Conservation (phyloP, 2,888 invertebrate genomes). For the Leucophora obtusa region DNA sequence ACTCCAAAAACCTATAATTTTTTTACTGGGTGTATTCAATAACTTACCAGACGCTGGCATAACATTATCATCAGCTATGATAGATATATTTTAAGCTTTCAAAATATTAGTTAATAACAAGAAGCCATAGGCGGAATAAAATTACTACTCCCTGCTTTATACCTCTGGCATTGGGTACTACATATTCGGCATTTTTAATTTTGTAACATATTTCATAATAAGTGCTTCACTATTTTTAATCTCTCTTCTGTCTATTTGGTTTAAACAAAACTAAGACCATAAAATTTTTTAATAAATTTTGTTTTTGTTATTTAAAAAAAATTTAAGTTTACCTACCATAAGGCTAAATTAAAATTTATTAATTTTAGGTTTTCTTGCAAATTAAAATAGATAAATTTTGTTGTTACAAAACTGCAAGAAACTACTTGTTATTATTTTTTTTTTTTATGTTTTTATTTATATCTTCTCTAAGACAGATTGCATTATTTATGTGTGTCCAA, state of each 20-base stretch:
- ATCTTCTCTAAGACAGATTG: slow-evolving; percentile 5
- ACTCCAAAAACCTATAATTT: too few relatives aligned
- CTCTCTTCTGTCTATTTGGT: not conserved
- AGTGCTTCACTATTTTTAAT: not conserved
- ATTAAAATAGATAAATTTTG: not conserved
- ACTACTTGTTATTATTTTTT: not conserved
- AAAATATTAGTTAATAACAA: too few relatives aligned
- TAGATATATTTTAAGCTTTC: too few relatives aligned
- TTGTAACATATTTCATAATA: too few relatives aligned
- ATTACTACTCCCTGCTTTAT: too few relatives aligned
- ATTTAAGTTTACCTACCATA: not conserved
- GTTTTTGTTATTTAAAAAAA: not conserved
- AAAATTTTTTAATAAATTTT: not conserved
- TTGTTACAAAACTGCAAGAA: not conserved
- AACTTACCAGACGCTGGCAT: too few relatives aligned
- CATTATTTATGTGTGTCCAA: slow-evolving; percentile 14
- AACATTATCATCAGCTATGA: too few relatives aligned
- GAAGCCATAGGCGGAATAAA: too few relatives aligned
- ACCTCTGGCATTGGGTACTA: too few relatives aligned
- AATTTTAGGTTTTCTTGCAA: not conserved
- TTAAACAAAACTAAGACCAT: not conserved
- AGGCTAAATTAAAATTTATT: not conserved
- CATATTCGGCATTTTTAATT: too few relatives aligned
- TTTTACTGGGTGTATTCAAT: too few relatives aligned
- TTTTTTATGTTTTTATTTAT: not conserved